Conservation (phyloP, 2,888 invertebrate genomes). For the Drosophila fulvimacula region DNA sequence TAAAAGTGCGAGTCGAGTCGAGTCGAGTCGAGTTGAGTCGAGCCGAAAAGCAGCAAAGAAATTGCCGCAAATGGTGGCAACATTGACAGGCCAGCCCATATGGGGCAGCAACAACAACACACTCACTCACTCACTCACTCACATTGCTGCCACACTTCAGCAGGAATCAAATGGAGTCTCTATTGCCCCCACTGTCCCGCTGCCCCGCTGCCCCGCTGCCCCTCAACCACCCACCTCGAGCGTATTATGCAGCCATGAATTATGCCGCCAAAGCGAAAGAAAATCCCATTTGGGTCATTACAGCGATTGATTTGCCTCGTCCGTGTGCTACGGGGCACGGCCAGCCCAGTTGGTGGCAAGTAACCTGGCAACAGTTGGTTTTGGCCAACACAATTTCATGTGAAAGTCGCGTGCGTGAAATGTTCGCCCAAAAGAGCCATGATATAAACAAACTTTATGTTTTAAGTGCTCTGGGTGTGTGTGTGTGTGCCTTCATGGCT, state of each 20-base stretch:
- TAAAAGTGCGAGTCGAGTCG: slow-evolving; percentile 15
- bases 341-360: slow-evolving; percentile 2
- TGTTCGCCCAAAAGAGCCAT: slow-evolving; percentile 3
- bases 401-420: slow-evolving; percentile 44
- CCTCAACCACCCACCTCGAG: slow-evolving; percentile 2
- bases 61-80: slow-evolving; percentile 61
- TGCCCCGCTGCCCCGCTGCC: background rate
- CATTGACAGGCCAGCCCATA: slow-evolving; percentile 57
- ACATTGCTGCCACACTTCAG: slow-evolving; percentile 54
- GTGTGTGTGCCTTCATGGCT: background rate
- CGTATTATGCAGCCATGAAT: slow-evolving; percentile 44
- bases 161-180: slow-evolving; percentile 13
- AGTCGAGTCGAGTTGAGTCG: background rate
- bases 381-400: slow-evolving; percentile 53
- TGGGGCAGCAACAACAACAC: slow-evolving; percentile 18
- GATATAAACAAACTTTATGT: slow-evolving; percentile 7
- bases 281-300: slow-evolving; percentile 51
- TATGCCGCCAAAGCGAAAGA: slow-evolving; percentile 29
- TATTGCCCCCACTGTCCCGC: background rate
- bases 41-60: slow-evolving; percentile 28
- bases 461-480: slow-evolving; percentile 1
- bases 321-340: background rate
- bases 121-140: slow-evolving; percentile 1
- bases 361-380: slow-evolving; percentile 78
- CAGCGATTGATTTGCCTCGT: slow-evolving; percentile 50